Percentiles rank a stretch among this genome's conserved stretches.
These are phyloP conservation scores for Acronicta alni DNA, from an alignment of 2,888 invertebrate genomes.

Conservation along the genomic window DNA sequence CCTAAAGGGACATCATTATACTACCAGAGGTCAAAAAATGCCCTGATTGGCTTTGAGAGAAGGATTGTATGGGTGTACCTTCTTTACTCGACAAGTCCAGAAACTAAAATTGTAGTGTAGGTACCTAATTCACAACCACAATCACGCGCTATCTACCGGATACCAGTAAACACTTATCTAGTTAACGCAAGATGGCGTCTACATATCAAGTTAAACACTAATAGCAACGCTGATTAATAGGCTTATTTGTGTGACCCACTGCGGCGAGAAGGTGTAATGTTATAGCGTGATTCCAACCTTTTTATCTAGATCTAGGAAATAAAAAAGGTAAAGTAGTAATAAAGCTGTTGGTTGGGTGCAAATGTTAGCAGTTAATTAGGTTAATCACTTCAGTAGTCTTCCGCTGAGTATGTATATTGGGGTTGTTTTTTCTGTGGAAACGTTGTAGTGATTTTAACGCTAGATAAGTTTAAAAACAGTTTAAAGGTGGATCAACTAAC, in stretches of 20 bases:
- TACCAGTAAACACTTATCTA: constrained; percentile 13
- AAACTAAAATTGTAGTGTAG: constrained; percentile 4
- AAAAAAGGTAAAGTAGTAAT: constrained; percentile 7
- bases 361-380: constrained; percentile 27
- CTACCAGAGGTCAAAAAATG: too few species aligned
- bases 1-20: too few species aligned
- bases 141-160: constrained; percentile 5
- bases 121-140: constrained; percentile 7
- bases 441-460: constrained; percentile 1
- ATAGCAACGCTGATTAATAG: constrained; percentile 36
- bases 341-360: constrained; percentile 10
- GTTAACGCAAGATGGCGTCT: constrained; percentile 11
- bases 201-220: constrained; percentile 17
- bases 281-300: constrained; percentile 16
- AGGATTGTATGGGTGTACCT: too few species aligned
- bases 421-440: constrained; percentile 1
- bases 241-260: constrained; percentile 30
- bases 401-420: neutral
- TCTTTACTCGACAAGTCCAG: too few species aligned
- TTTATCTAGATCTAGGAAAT: constrained; percentile 13
- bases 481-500: too few species aligned
- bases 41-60: too few species aligned
- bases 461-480: constrained; percentile 10
- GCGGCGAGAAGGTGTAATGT: constrained; percentile 16
- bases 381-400: constrained; percentile 18